Evolutionary conservation across 2,113 vertebrate species (phyloP), one percentile per base, ranked within the genome.

Genomic region (Peromyscus leucopus): DNA sequence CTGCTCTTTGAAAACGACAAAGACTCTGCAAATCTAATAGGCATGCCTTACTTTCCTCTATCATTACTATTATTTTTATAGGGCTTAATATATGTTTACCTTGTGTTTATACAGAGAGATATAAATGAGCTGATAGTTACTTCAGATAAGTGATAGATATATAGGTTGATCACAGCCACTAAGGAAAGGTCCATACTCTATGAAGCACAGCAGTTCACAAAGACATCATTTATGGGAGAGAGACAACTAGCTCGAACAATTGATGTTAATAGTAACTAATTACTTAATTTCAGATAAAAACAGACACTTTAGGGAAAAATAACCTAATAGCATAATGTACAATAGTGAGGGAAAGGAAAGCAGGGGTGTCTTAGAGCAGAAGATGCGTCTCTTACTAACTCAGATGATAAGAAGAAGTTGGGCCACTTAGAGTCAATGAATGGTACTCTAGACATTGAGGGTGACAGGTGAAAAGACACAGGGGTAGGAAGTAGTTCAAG

Each of bases 251-350:
- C 2, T 59, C 42, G 78, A 75, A 63, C 28, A 75, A 55, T 72
- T 67, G 21, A 9, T 75, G 57, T 0, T 19, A 79, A 74, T 76
- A 65, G 65, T 95, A 90, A 92, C 24, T 46, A 86, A 83, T 80
- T 82, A 46, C 2, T 71, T 94, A 65, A 84, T 61, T 39, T 86
- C 65, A 96, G 57, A 78, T 91, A 79, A 84, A 79, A 87, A 24
- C 36, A 88, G 39, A 16, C 48, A 3, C 28, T 75, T 95, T 75
- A 76, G 26, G 48, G 33, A 59, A 96, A 92, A 42, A 59, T 69
- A 76, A 91, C 36, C 28, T 42, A 28, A 28, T 65, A 19, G 17
- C 22, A 24, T 76, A 61, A 39, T 12, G n/a, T 55, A 85, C 5
- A 89, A 36, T 1, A 13, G 75, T 2, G 1, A 46, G 12, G 15